phyloP scores from a whole-genome alignment of 2,113 vertebrate genomes.

The Ivindomyrus marchei region DNA sequence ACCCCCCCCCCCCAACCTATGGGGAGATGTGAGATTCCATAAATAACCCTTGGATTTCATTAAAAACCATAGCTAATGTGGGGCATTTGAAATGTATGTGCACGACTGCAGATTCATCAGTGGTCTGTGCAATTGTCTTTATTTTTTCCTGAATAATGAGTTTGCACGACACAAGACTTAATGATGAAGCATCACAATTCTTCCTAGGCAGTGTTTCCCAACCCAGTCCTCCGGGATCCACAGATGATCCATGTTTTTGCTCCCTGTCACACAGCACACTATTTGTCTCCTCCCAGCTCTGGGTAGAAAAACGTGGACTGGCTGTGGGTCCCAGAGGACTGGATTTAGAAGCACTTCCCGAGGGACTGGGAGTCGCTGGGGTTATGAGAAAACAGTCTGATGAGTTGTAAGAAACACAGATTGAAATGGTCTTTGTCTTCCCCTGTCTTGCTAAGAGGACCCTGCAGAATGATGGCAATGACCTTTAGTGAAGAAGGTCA shows the following conservation, averaged over 20 bases:
- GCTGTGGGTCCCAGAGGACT: background rate
- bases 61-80: slow-evolving; percentile 37
- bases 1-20: background rate
- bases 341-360: no score
- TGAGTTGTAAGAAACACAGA: background rate
- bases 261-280: background rate
- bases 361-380: background rate
- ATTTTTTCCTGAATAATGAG: slow-evolving; percentile 37
- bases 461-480: background rate
- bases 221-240: background rate
- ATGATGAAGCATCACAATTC: background rate
- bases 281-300: background rate
- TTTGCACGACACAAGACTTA: slow-evolving; percentile 17
- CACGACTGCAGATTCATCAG: slow-evolving; percentile 43
- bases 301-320: background rate
- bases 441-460: background rate
- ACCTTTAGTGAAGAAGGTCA: background rate
- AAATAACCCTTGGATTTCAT: background rate
- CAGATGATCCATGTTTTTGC: background rate
- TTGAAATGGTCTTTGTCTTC: background rate
- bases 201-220: background rate
- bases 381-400: no score
- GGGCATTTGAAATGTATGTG: slow-evolving; percentile 37
- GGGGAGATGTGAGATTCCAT: background rate
- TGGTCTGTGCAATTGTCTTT: slow-evolving; percentile 25